Evolutionary conservation across 2,113 vertebrate species (phyloP).

Genomic region (Scomber japonicus): DNA sequence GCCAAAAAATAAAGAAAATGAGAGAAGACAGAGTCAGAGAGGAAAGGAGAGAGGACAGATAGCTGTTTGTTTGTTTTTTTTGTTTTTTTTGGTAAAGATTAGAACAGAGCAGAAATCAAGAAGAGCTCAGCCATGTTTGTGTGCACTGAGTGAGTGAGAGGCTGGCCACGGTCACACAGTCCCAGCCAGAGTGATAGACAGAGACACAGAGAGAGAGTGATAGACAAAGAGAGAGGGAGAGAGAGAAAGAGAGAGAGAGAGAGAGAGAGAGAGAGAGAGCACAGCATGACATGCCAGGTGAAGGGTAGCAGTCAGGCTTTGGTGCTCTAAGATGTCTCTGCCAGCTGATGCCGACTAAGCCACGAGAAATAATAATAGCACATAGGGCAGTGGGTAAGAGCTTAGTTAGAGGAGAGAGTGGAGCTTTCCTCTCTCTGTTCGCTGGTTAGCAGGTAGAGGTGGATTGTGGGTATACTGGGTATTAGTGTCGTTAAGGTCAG

Average conservation of each 20-base stretch:
- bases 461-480: constrained; percentile 57
- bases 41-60: constrained; percentile 16
- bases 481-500: constrained; percentile 64
- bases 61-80: neutral
- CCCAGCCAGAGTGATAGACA: constrained; percentile 27
- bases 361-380: constrained; percentile 71
- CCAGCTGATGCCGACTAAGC: constrained; percentile 72
- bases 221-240: constrained; percentile 22
- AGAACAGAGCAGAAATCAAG: constrained; percentile 47
- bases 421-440: constrained; percentile 37
- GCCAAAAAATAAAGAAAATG: constrained; percentile 37
- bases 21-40: constrained; percentile 32
- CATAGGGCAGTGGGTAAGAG: constrained; percentile 62
- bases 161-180: constrained; percentile 48
- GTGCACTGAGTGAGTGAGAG: constrained; percentile 35
- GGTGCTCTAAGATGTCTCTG: constrained; percentile 66
- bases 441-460: constrained; percentile 67
- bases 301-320: constrained; percentile 67
- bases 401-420: constrained; percentile 49
- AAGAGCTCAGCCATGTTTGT: constrained; percentile 58
- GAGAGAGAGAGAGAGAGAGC: constrained; percentile 28
- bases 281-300: constrained; percentile 71
- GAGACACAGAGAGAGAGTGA: neutral
- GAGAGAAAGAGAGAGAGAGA: constrained; percentile 16
- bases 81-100: neutral